phyloP scores from a whole-genome alignment of 1,140 invertebrate genomes.

The Meloidogyne exigua region DNA sequence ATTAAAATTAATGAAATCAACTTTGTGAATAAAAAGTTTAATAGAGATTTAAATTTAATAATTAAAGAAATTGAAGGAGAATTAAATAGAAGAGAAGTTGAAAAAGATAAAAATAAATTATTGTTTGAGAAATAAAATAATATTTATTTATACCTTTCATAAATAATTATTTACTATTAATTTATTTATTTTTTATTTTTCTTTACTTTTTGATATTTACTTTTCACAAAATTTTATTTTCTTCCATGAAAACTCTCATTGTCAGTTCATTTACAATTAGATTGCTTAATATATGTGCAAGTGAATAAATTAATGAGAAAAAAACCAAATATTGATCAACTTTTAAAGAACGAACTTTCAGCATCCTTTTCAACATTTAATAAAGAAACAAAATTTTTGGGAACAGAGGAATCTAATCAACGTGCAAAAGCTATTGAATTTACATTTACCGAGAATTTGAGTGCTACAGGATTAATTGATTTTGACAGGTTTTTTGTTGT shows the following conservation, averaged over 20 bases:
- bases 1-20: not conserved
- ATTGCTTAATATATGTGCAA: no score
- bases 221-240: no score
- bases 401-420: not conserved
- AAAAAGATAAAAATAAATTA: not conserved
- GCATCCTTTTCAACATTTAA: not conserved
- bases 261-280: no score
- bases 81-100: not conserved
- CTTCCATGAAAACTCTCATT: no score
- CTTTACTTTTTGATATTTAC: no score
- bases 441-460: not conserved
- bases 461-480: constrained; percentile 8
- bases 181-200: no score
- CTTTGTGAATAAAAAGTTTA: not conserved
- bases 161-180: no score
- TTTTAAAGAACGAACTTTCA: constrained; percentile 16
- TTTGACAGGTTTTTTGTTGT: constrained; percentile 15
- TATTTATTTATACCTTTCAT: no score
- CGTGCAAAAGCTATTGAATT: constrained; percentile 7
- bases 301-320: not conserved
- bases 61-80: constrained; percentile 4
- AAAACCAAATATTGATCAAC: constrained; percentile 19
- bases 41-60: constrained; percentile 6
- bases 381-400: not conserved
- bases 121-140: no score